A percentile compares a stretch with the other conserved stretches of the same genome.
Evolutionary conservation across 2,113 vertebrate genomes (phyloP).

Genomic region (Dinomys branickii): DNA sequence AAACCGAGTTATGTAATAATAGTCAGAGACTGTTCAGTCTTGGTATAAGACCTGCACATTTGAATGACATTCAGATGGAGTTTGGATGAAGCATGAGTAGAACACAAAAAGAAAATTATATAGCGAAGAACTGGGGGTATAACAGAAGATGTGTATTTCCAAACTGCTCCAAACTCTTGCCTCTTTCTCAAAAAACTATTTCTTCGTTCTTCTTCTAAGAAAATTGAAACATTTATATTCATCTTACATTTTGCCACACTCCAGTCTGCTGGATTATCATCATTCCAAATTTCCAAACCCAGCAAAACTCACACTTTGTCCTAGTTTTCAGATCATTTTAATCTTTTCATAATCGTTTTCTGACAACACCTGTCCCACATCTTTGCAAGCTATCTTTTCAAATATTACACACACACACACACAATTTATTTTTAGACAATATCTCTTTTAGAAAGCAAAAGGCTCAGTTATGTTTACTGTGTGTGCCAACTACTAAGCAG

Average conservation of each 20-base stretch:
- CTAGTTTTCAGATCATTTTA: background rate
- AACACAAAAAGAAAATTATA: background rate
- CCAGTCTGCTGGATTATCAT: background rate
- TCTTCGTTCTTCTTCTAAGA: background rate
- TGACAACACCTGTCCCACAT: background rate
- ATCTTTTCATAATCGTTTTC: background rate
- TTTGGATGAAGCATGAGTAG: background rate
- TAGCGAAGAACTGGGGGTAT: background rate
- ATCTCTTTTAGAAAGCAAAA: background rate
- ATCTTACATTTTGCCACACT: background rate
- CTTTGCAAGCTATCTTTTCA: background rate
- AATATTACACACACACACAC: background rate
- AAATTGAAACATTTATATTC: background rate
- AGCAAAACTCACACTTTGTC: background rate
- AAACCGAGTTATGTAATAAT: background rate
- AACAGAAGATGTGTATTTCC: background rate
- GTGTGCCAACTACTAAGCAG: background rate
- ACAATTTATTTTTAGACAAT: background rate
- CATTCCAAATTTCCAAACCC: background rate
- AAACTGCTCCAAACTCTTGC: background rate
- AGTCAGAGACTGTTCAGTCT: background rate
- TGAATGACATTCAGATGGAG: background rate
- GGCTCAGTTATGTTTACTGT: constrained; percentile 16
- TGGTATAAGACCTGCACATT: background rate
- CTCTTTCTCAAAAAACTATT: background rate